Evolutionary conservation across 2,888 invertebrate species (phyloP), one percentile per base, ranked within the genome.

Genomic region (Thecophora atra): DNA sequence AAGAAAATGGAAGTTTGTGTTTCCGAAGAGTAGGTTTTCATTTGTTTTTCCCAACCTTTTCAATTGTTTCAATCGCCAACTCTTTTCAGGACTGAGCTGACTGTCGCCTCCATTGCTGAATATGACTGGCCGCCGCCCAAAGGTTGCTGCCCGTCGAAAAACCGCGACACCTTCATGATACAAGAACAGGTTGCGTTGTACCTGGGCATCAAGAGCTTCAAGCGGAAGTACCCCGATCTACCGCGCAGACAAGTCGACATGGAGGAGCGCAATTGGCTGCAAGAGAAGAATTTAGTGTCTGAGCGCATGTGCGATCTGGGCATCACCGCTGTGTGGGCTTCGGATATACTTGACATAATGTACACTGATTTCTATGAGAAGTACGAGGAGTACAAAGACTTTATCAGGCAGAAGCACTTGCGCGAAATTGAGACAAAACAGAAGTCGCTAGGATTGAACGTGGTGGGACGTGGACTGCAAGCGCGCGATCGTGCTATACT

Each of bases 121-220:
- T 98, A 98, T 84, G 94, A 93, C 81, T 98, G 98, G 98, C 95
- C 95, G 7, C 89, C 90, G 42, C 90, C 88, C 82, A 83, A 87
- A 70, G 86, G 86, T 28, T 85, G 86, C 74, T 86, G 90, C 87
- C 79, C 90, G 85, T 77, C 91, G 11, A 85, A 84, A 72, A 85
- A 85, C 79, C 85, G 91, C 65, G 94, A 97, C 80, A 93, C 94
- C 66, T 96, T 92, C 87, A 96, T 98, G 94, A 91, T 98, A 73
- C 97, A 99, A 87, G 99, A 99, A 85, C 99, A 91, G 94, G 93
- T 99, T 75, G 95, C 97, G 0, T 94, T 97, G 84, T 98, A 94
- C 87, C 89, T 99, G 75, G 95, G 94, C 52, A 94, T 99, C 44
- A 98, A 97, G 84, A 97, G 98, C 72, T 99, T 99, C 86, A 98